A percentile compares a stretch with the other conserved stretches of the same genome.
Evolutionary conservation across 2,888 invertebrate species (phyloP).

Genomic region (Oithona nana): DNA sequence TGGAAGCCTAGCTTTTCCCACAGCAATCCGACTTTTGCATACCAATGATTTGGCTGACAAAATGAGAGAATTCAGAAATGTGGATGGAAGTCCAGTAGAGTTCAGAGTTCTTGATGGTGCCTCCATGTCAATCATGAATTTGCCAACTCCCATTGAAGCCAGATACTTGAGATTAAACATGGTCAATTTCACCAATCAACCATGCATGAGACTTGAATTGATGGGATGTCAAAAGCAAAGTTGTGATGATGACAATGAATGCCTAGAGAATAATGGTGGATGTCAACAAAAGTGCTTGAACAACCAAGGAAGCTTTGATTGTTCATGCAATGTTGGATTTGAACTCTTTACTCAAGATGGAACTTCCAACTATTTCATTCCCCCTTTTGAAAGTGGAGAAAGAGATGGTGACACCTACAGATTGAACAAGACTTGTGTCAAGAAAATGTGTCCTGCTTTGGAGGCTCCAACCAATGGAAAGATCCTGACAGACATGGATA

Average conservation of each 20-base stretch:
- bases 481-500: conserved; percentile 52
- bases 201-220: conserved; percentile 69
- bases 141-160: conserved; percentile 77
- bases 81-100: conserved; percentile 78
- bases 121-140: conserved; percentile 58
- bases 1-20: conserved; percentile 59
- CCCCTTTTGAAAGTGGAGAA: conserved; percentile 60
- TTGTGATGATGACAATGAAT: conserved; percentile 74
- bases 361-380: conserved; percentile 66
- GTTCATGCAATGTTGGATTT: conserved; percentile 74
- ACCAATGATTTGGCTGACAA: conserved; percentile 70
- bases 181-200: conserved; percentile 48
- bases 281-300: conserved; percentile 85
- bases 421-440: conserved; percentile 83
- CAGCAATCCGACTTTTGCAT: conserved; percentile 69
- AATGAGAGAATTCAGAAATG: conserved; percentile 76
- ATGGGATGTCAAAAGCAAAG: conserved; percentile 82
- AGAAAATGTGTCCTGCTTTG: conserved; percentile 64
- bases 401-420: conserved; percentile 73
- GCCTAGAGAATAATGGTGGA: conserved; percentile 63
- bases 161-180: conserved; percentile 68
- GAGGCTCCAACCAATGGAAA: conserved; percentile 64
- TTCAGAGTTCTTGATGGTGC: conserved; percentile 75
- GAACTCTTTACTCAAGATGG: conserved; percentile 69
- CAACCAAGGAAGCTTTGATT: conserved; percentile 63